Conservation (phyloP, 2,888 invertebrate species). For the Cantharis flavilabris region DNA sequence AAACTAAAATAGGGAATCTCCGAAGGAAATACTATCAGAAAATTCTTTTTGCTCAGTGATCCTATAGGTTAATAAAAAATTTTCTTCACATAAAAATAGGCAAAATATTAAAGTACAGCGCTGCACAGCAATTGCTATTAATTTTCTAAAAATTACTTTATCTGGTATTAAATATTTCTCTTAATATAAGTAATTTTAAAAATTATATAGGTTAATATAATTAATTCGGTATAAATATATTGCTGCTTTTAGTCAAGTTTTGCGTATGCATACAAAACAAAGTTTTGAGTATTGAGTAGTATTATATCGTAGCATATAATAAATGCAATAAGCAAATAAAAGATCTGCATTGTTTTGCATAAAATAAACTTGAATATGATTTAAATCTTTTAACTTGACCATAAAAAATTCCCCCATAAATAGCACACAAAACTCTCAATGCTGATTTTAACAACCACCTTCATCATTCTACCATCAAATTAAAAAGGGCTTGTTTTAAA, state of each 20-base stretch:
- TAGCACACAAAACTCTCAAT: not conserved
- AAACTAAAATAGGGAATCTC: too few species aligned
- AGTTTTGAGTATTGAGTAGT: not conserved
- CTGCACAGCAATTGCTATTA: too few species aligned
- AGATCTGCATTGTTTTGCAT: not conserved
- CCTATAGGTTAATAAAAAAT: too few species aligned
- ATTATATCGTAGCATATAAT: not conserved
- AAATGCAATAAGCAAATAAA: not conserved
- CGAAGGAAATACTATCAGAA: too few species aligned
- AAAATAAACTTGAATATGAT: not conserved
- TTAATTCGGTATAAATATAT: not conserved
- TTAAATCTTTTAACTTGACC: not conserved
- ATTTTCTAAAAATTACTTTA: too few species aligned
- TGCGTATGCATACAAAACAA: not conserved
- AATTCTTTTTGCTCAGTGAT: too few species aligned
- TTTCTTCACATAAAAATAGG: too few species aligned
- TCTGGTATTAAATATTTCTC: too few species aligned
- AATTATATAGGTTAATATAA: too few species aligned
- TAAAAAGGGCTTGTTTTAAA: not conserved
- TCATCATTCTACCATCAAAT: not conserved
- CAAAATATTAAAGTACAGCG: too few species aligned
- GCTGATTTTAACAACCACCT: not conserved
- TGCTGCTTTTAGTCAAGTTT: not conserved
- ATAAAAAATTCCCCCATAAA: not conserved
- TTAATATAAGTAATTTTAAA: too few species aligned